Evolutionary conservation across 2,888 invertebrate genomes (phyloP).

Genomic region (Microdon myrmicae): DNA sequence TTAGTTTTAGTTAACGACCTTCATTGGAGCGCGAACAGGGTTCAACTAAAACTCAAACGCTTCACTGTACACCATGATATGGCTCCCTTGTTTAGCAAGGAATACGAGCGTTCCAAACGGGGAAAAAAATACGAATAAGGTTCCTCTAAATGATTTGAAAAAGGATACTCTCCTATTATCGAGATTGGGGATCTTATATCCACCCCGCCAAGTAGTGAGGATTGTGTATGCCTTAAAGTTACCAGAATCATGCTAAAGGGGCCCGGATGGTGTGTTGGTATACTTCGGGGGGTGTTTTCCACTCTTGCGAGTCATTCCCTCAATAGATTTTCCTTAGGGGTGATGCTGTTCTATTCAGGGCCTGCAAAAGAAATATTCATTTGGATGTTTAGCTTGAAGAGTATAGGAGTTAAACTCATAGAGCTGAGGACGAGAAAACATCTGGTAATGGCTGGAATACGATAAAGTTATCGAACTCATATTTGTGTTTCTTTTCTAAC

Average conservation of each 20-base stretch:
- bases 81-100: neutral
- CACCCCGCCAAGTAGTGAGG: conserved; percentile 21
- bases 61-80: conserved; percentile 14
- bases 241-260: too few relatives aligned
- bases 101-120: neutral
- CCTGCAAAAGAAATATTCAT: conserved; percentile 38
- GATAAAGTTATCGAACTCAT: conserved; percentile 38
- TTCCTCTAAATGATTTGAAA: conserved; percentile 36
- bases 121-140: conserved; percentile 32
- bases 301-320: conserved; percentile 47
- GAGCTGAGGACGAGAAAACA: conserved; percentile 31
- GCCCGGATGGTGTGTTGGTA: neutral
- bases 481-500: neutral
- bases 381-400: conserved; percentile 25
- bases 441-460: conserved; percentile 43
- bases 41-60: conserved; percentile 40
- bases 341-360: conserved; percentile 4
- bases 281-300: conserved; percentile 24
- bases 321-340: conserved; percentile 29
- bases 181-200: conserved; percentile 25
- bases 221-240: too few relatives aligned
- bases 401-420: neutral
- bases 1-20: conserved; percentile 47
- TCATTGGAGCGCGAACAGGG: conserved; percentile 29
- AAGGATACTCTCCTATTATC: conserved; percentile 44